phyloP scores from a whole-genome alignment of 2,888 invertebrate genomes.

The Hydraecia micacea region DNA sequence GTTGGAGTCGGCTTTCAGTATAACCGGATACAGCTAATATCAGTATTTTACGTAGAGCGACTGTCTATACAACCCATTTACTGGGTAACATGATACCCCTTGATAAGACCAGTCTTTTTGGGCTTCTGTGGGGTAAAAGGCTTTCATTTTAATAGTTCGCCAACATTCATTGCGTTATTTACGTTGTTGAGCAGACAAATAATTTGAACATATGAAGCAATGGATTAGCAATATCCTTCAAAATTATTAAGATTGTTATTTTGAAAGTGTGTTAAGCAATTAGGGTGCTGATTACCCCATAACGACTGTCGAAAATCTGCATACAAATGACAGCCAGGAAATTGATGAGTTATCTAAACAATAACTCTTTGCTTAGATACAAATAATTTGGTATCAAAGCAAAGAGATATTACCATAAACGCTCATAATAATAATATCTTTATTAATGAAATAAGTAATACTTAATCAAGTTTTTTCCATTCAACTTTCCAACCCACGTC shows the following conservation, averaged over 20 bases:
- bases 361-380: too few relatives aligned
- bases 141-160: not conserved
- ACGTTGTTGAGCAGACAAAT: too few relatives aligned
- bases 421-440: slow-evolving; percentile 16
- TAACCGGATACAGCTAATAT: not conserved
- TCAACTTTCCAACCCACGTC: slow-evolving; percentile 46
- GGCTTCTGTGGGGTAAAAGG: not conserved
- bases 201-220: too few relatives aligned
- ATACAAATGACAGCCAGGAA: not conserved
- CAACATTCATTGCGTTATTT: not conserved
- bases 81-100: not conserved
- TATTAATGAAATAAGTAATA: slow-evolving; percentile 26
- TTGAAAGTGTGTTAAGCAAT: too few relatives aligned
- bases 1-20: not conserved
- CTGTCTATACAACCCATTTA: not conserved
- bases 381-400: too few relatives aligned
- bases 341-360: not conserved
- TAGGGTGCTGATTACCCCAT: not conserved
- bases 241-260: too few relatives aligned
- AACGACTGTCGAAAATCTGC: not conserved
- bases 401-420: not conserved
- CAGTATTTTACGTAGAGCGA: not conserved
- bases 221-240: too few relatives aligned
- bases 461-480: slow-evolving; percentile 23
- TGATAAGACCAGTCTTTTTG: not conserved